phyloP scores from a whole-genome alignment of 2,888 invertebrate genomes.

The Himalopsyche kuldschensis region DNA sequence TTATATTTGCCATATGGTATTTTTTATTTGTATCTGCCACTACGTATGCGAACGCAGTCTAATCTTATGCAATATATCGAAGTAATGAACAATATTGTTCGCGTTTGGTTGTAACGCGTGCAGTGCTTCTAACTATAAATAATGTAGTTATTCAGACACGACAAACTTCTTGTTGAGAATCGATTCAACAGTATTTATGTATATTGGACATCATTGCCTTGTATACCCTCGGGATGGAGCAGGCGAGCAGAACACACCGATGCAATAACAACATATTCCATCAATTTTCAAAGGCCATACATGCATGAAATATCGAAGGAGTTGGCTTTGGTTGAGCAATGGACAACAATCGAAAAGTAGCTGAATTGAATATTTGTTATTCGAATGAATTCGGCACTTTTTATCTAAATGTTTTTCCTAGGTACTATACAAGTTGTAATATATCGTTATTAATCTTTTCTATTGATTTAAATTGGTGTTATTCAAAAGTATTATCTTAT shows the following conservation, averaged over 20 bases:
- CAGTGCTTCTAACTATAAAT: constrained; percentile 28
- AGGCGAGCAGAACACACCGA: neutral
- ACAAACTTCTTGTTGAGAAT: constrained; percentile 14
- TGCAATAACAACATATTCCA: neutral
- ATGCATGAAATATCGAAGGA: neutral
- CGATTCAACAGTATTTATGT: constrained; percentile 4
- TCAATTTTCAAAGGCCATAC: neutral
- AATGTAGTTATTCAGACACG: constrained; percentile 26
- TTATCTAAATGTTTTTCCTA: too few relatives aligned
- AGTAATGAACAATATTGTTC: neutral
- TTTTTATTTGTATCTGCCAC: neutral
- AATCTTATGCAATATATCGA: neutral
- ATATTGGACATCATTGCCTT: neutral
- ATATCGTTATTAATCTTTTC: too few relatives aligned
- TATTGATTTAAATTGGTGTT: too few relatives aligned
- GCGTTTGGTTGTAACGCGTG: constrained; percentile 21
- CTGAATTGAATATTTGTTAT: too few relatives aligned
- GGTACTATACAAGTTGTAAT: too few relatives aligned
- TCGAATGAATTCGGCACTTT: too few relatives aligned
- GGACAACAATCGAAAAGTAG: too few relatives aligned
- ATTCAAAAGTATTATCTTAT: too few relatives aligned
- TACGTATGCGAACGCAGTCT: neutral
- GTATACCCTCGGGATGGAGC: neutral
- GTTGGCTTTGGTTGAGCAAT: too few relatives aligned
- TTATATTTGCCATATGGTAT: too few relatives aligned